phyloP scores from a whole-genome alignment of 1,140 invertebrate genomes.

The Adelges cooleyi region DNA sequence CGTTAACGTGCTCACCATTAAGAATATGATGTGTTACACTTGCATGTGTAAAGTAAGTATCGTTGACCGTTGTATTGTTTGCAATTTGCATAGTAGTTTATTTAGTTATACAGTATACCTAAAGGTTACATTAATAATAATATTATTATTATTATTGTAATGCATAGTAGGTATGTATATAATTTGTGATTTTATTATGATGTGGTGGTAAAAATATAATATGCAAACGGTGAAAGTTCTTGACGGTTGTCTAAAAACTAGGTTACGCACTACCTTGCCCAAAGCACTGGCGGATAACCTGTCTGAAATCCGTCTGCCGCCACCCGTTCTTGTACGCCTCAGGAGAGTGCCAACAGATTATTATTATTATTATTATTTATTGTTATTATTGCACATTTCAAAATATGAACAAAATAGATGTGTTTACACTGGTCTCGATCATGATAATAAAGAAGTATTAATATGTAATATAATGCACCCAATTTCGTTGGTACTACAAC shows the following conservation, averaged over 20 bases:
- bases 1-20: conserved; percentile 15
- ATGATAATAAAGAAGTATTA: too few relatives aligned
- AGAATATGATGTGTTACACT: conserved; percentile 30
- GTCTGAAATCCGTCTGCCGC: conserved; percentile 5
- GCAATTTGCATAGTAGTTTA: neutral
- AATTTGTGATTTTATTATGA: neutral
- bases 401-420: too few relatives aligned
- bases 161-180: neutral
- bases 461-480: too few relatives aligned
- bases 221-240: conserved; percentile 11
- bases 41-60: conserved; percentile 31
- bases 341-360: neutral
- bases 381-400: too few relatives aligned
- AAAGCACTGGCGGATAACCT: conserved; percentile 12
- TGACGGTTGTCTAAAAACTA: neutral
- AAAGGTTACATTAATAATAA: neutral
- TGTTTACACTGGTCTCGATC: too few relatives aligned
- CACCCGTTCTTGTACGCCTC: neutral
- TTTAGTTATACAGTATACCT: neutral
- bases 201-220: neutral
- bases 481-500: too few relatives aligned
- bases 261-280: conserved; percentile 21
- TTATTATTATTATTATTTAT: too few relatives aligned
- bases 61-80: neutral
- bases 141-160: neutral